Base-by-base conservation (phyloP, 2,888 invertebrate species). In the Synergus japonicus region DNA sequence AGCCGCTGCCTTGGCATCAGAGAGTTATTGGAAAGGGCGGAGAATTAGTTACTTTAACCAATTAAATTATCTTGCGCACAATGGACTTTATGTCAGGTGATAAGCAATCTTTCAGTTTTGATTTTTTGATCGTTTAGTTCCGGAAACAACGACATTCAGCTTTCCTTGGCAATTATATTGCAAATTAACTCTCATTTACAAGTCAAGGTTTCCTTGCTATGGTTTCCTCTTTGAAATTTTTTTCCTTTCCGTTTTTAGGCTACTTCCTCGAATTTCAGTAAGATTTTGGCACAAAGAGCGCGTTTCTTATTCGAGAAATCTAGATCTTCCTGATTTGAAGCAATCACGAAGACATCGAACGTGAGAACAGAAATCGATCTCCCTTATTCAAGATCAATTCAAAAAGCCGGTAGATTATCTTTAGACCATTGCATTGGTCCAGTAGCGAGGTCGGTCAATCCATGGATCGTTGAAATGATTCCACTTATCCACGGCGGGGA, bases 21-120 rank as follows among this genome's bases (percentile, higher is more conserved):
- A 90, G 81, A 86, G 85, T 86, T 22, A 22, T 22, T 89, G 88
- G 90, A 92, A 91, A 89, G 91, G 86, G 84, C 89, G 87, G 89
- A 90, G 92, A 90, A 92, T 92, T 92, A 92, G 91, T 92, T 91
- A 92, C 90, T 92, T 90, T 91, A 91, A 91, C 91, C 89, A 89
- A 37, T 37, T 37, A 37, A 92, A 92, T 92, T 92, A 91, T 91
- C 91, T 88, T 86, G 88, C 87, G 88, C 88, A 91, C 91, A 92
- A 91, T 90, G 86, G 85, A 60, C 79, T 77, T 84, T 85, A 88
- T 86, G 87, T 87, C 90, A 88, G 89, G 89, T 89, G 89, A 88
- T 87, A 87, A 80, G 80, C 60, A 1, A 65, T 13, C 65, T 41
- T 73, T 77, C 64, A 78, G 29, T 49, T 10, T 44, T 58, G 18